A percentile compares a stretch with the other conserved stretches of the same genome.
These are phyloP conservation scores for Oscheius sp. DNA, from an alignment of 2,888 invertebrate genomes.

Conservation along the genomic window DNA sequence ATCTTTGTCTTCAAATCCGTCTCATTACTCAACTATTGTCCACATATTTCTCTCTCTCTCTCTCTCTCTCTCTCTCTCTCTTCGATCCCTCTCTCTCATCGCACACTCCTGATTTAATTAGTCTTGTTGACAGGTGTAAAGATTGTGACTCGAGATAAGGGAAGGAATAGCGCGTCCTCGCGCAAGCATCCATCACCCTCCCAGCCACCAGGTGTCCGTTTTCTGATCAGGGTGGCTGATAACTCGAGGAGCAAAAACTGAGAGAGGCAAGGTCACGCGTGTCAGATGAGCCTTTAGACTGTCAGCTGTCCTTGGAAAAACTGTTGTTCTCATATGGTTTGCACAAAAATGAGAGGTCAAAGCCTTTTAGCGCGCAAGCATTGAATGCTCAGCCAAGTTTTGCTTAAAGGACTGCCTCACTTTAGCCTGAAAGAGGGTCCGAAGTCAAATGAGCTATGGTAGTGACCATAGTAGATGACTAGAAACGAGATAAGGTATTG, in stretches of 20 bases:
- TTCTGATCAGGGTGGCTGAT: conserved; percentile 26
- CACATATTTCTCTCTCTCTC: background rate
- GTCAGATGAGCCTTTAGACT: no score
- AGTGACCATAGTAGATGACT: no score
- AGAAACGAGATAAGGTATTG: no score
- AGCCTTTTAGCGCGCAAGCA: no score
- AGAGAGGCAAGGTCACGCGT: background rate
- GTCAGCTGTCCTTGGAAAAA: no score
- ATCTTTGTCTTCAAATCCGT: conserved; percentile 16
- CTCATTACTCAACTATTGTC: background rate
- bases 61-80: background rate
- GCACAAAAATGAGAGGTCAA: no score
- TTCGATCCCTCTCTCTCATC: background rate
- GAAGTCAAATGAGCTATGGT: no score
- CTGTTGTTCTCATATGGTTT: no score
- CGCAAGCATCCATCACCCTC: conserved; percentile 32
- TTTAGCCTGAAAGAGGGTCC: no score
- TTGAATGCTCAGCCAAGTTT: no score
- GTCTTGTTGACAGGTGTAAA: conserved; percentile 34
- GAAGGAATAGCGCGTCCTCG: conserved; percentile 11
- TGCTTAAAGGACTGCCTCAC: no score
- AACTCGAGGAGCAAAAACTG: background rate
- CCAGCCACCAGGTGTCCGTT: conserved; percentile 36
- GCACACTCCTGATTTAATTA: conserved; percentile 16
- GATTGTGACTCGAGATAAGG: conserved; percentile 19